Evolutionary conservation across 2,797 vertebrate species (phyloP).

Genomic region (Spinibarbus caldwelli): DNA sequence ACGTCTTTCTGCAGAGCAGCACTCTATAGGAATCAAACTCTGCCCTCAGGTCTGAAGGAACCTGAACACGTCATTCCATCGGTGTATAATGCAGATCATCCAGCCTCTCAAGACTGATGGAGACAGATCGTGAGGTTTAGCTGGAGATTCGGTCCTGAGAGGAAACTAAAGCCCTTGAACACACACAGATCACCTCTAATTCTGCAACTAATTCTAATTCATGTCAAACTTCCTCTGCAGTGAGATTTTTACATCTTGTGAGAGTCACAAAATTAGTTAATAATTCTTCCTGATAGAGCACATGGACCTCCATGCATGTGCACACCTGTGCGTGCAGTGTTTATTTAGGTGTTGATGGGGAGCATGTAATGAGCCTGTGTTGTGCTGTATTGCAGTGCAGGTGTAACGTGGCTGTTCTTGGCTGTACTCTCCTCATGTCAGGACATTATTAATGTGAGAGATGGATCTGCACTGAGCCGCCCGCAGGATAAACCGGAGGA

Average conservation of each 20-base stretch:
- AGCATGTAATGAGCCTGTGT: conserved; percentile 1
- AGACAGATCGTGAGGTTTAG: conserved; percentile 10
- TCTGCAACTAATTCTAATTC: no score
- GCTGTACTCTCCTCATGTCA: conserved; percentile 45
- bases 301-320: background rate
- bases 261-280: background rate
- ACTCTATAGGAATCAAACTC: conserved; percentile 24
- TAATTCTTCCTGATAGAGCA: background rate
- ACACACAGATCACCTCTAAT: background rate
- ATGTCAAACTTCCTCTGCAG: background rate
- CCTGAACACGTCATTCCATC: background rate
- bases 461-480: conserved; percentile 32
- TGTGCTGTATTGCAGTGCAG: conserved; percentile 21
- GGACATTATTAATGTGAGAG: conserved; percentile 50
- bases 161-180: background rate
- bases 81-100: conserved; percentile 15
- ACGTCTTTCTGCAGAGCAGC: background rate
- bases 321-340: background rate
- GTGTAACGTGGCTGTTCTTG: conserved; percentile 36
- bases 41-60: conserved; percentile 33
- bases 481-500: conserved; percentile 1
- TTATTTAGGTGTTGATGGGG: background rate
- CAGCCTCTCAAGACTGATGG: background rate
- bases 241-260: background rate
- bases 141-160: background rate